These are phyloP conservation scores for Manis javanica DNA, from an alignment of 2,797 vertebrate species.

Conservation along the genomic window DNA sequence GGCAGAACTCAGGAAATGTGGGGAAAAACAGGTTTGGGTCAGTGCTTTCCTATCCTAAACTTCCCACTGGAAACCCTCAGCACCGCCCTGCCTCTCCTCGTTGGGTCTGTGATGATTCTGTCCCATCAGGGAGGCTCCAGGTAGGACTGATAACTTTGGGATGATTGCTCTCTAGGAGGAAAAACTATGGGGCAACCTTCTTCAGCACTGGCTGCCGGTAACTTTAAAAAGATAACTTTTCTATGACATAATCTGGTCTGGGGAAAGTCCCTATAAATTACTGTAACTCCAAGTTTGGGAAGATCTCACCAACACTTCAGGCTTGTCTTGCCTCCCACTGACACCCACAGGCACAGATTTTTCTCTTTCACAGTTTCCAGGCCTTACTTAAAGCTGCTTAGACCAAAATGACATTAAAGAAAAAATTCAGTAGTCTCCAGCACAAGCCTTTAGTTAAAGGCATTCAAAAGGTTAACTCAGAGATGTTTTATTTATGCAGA, in stretches of 20 bases:
- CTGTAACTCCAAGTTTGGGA: slow-evolving; percentile 31
- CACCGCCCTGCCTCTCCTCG: not conserved
- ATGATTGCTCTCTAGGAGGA: slow-evolving; percentile 6
- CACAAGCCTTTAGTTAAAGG: slow-evolving; percentile 10
- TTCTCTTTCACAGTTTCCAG: slow-evolving; percentile 52
- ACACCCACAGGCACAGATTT: slow-evolving; percentile 45
- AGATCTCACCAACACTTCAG: slow-evolving; percentile 36
- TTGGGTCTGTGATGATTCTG: not conserved
- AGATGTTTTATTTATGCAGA: slow-evolving; percentile 28
- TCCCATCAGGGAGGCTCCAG: not conserved
- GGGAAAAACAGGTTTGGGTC: not conserved
- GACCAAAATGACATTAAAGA: slow-evolving; percentile 18
- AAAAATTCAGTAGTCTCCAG: not conserved
- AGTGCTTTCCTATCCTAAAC: not conserved
- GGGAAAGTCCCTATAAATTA: slow-evolving; percentile 63
- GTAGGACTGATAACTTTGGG: not conserved
- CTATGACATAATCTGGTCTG: slow-evolving; percentile 48
- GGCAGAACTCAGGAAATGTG: not conserved
- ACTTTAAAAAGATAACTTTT: slow-evolving; percentile 52
- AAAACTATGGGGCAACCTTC: slow-evolving; percentile 30
- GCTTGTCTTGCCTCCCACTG: slow-evolving; percentile 46
- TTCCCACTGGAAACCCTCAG: not conserved
- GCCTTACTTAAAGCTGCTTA: slow-evolving; percentile 8
- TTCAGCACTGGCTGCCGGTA: not conserved
- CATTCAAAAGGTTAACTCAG: slow-evolving; percentile 45